Percentiles rank a stretch among this genome's conserved stretches.
These are phyloP conservation scores for Chitala chitala DNA, from an alignment of 2,113 vertebrate genomes.

Conservation along the genomic window DNA sequence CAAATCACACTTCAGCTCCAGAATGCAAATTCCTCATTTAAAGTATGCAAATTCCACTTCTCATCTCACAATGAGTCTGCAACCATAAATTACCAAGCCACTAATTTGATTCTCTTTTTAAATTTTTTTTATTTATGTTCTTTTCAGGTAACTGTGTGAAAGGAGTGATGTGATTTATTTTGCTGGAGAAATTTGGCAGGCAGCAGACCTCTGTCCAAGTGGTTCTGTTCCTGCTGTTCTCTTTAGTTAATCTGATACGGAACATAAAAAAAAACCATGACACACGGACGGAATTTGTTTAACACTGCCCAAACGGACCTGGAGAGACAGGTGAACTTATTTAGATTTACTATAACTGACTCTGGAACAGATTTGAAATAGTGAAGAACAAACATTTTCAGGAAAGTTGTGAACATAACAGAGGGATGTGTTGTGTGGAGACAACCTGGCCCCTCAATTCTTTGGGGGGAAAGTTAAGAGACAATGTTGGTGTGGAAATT, in stretches of 20 bases:
- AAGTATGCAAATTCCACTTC: no score
- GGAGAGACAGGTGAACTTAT: no score
- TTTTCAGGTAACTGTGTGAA: background rate
- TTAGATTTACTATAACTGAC: background rate
- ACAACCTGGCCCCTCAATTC: background rate
- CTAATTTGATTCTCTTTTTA: background rate
- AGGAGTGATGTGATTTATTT: slow-evolving; percentile 19
- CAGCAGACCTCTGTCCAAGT: background rate
- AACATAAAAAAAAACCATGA: slow-evolving; percentile 12
- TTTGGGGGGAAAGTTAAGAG: background rate
- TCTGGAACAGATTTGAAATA: background rate
- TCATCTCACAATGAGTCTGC: no score
- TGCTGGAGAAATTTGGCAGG: slow-evolving; percentile 18
- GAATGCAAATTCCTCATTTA: no score
- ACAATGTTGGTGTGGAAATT: slow-evolving; percentile 35
- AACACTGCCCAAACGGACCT: no score
- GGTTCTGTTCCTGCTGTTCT: background rate
- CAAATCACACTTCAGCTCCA: background rate
- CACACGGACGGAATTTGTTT: no score
- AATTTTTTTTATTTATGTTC: background rate
- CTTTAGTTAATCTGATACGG: slow-evolving; percentile 18
- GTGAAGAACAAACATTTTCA: background rate
- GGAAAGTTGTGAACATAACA: background rate
- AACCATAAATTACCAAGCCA: no score
- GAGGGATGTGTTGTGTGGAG: background rate